Evolutionary conservation across 2,797 vertebrate species (phyloP), one percentile per base, ranked within the genome.

Genomic region (Vireo griseus): DNA sequence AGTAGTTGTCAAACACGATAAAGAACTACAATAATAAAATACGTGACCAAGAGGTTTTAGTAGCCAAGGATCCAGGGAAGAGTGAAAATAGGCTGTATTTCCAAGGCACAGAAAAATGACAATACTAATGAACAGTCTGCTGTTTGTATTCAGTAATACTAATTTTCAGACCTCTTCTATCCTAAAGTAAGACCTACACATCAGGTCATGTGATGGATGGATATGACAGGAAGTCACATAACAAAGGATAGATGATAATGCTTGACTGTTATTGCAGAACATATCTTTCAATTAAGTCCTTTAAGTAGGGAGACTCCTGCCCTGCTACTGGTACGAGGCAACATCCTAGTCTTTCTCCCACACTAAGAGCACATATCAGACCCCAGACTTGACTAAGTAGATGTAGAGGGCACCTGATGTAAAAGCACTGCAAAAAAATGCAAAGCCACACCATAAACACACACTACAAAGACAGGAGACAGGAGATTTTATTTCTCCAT

Each of bases 1-100:
- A 62, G 82, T 48, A 94, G 87, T 83, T 95, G 86, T 95, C 94
- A 94, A 96, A 94, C 90, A 95, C 12, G 66, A 91, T 92, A 93
- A 96, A 83, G 62, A 91, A 78, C 50, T 88, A 94, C 79, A 95
- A 89, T 75, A 95, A 91, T 65, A 94, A 92, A 93, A 91, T 90
- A 92, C 40, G 55, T 94, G 91, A 93, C 88, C 95, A 92, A 95
- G 79, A 95, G 54, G 54, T 86, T 87, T 93, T 75, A 95, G 79
- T 51, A 97, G 76, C 58, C 35, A 13, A 50, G 68, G 42, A 91
- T 79, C 20, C 22, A 79, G n/a, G 20, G 31, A 91, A 88, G 28
- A 84, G 26, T 35, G 25, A 54, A 91, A 95, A 91, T 3, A 55
- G 50, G 50, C 24, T 22, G 0, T 11, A 54, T 40, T 89, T 89